phyloP scores from a whole-genome alignment of 2,113 vertebrate genomes.

The Natator depressus region DNA sequence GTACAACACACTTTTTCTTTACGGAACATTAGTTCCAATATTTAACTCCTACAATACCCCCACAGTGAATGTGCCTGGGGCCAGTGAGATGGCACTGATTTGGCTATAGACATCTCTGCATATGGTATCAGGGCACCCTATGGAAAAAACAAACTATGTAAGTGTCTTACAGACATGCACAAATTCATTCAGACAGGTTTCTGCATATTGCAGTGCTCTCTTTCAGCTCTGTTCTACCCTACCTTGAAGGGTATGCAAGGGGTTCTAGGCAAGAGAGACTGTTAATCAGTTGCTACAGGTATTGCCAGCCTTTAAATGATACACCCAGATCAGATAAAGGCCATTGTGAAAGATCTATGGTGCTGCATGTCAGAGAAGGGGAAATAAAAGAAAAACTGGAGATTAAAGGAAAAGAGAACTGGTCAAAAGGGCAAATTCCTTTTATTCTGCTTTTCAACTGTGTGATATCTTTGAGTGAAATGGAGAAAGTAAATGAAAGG shows the following conservation, averaged over 20 bases:
- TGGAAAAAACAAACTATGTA: background rate
- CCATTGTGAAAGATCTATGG: background rate
- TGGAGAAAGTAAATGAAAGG: conserved; percentile 29
- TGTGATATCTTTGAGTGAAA: conserved; percentile 24
- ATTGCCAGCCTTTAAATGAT: background rate
- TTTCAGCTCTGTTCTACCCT: background rate
- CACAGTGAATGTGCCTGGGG: accelerated
- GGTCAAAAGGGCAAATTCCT: conserved; percentile 52
- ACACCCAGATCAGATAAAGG: background rate
- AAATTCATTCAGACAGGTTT: background rate
- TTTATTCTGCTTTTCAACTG: conserved; percentile 61
- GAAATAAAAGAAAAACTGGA: conserved; percentile 14
- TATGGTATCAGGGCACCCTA: background rate
- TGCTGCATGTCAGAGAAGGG: background rate
- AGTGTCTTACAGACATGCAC: background rate
- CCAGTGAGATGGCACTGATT: background rate
- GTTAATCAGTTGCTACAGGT: background rate
- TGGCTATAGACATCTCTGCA: accelerated
- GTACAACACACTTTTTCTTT: background rate
- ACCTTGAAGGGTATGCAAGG: background rate
- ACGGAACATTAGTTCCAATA: background rate
- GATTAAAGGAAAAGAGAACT: conserved; percentile 44
- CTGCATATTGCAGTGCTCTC: background rate
- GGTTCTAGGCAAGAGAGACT: background rate
- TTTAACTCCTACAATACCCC: conserved; percentile 53